phyloP scores from a whole-genome alignment of 1,140 invertebrate genomes.

The Penaeus chinensis region DNA sequence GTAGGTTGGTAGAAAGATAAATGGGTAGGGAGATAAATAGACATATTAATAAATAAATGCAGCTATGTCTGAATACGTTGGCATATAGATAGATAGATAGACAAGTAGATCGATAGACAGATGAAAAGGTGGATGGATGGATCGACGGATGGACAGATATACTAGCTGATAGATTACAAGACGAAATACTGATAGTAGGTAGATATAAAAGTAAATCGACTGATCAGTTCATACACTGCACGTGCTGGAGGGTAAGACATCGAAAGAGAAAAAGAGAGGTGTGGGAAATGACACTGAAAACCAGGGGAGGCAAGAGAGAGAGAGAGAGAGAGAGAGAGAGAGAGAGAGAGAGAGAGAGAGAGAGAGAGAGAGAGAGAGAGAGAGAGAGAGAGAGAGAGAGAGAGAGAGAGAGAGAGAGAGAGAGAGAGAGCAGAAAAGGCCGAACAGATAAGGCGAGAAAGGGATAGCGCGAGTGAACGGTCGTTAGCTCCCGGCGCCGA shows the following conservation, averaged over 20 bases:
- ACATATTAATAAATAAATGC: too few species aligned
- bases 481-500: background rate
- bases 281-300: background rate
- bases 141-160: too few species aligned
- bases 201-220: background rate
- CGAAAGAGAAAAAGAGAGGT: background rate
- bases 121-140: too few species aligned
- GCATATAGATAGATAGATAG: too few species aligned
- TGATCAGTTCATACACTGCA: background rate
- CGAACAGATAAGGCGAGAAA: background rate
- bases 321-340: slow-evolving; percentile 1
- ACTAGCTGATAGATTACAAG: background rate
- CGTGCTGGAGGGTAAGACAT: background rate
- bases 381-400: too few species aligned
- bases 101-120: too few species aligned
- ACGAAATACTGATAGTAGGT: background rate
- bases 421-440: background rate
- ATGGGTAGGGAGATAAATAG: too few species aligned
- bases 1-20: too few species aligned
- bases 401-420: too few species aligned
- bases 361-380: too few species aligned
- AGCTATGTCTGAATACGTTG: too few species aligned
- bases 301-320: background rate
- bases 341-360: slow-evolving; percentile 12
- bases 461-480: background rate